Conservation (phyloP, 2,888 invertebrate species). For the Muscina levida region DNA sequence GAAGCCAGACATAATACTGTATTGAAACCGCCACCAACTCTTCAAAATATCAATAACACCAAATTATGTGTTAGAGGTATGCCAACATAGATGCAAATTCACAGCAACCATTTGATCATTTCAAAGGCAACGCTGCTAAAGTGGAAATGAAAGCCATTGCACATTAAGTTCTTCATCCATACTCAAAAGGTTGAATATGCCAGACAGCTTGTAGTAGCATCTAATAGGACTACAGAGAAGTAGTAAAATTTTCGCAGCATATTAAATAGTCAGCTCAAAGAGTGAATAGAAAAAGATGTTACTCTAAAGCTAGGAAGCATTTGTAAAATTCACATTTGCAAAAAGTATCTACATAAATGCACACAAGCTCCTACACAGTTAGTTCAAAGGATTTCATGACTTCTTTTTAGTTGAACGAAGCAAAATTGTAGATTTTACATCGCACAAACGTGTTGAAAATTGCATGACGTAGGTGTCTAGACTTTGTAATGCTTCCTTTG, state of each 20-base stretch:
- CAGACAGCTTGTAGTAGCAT: too few species aligned
- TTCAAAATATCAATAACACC: too few species aligned
- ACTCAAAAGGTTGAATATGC: too few species aligned
- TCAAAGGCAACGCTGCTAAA: too few species aligned
- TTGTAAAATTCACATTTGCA: constrained; percentile 1
- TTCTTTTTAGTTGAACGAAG: not conserved
- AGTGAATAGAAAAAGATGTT: not conserved
- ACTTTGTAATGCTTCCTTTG: constrained; percentile 76
- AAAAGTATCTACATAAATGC: not conserved
- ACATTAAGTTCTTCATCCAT: too few species aligned
- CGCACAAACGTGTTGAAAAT: constrained; percentile 57
- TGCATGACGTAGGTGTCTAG: constrained; percentile 77
- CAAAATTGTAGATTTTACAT: not conserved
- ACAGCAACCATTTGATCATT: too few species aligned
- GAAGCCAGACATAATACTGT: too few species aligned
- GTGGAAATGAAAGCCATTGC: too few species aligned
- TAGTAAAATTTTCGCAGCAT: constrained; percentile 39
- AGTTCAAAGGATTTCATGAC: constrained; percentile 51
- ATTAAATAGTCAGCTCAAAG: constrained; percentile 23
- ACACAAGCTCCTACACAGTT: not conserved
- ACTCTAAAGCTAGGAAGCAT: not conserved
- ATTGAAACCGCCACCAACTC: too few species aligned
- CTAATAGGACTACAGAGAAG: too few species aligned
- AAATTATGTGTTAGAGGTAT: too few species aligned
- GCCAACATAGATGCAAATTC: too few species aligned